A percentile compares a stretch with the other conserved stretches of the same genome.
These are phyloP conservation scores for Acanthosepion esculentum DNA, from an alignment of 2,888 invertebrate genomes.

Conservation along the genomic window DNA sequence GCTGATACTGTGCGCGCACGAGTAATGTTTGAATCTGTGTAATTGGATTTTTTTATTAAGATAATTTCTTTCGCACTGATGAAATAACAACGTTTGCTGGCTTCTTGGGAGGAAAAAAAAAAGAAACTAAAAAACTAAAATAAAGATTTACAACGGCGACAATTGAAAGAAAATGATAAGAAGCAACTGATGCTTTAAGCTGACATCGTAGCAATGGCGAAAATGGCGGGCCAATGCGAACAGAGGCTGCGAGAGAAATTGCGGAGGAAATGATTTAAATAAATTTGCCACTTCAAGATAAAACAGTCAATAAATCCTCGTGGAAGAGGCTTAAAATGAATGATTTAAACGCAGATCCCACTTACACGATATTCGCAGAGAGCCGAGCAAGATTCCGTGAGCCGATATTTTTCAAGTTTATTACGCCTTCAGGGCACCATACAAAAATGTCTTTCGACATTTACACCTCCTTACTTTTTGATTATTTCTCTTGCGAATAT, in stretches of 20 bases:
- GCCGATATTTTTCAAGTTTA: background rate
- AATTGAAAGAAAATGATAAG: background rate
- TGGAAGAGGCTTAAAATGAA: background rate
- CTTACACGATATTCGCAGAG: background rate
- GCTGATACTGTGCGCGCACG: background rate
- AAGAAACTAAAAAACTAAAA: background rate
- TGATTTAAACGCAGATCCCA: background rate
- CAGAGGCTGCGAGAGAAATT: background rate
- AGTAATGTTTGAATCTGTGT: background rate
- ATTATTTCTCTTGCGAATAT: no score
- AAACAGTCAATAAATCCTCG: background rate
- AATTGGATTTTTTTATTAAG: conserved; percentile 13
- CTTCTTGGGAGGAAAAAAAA: background rate
- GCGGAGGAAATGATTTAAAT: background rate
- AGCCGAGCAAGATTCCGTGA: background rate
- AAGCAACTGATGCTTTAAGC: background rate
- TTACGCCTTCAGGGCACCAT: no score
- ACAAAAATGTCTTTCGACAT: no score
- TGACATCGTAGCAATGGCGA: background rate
- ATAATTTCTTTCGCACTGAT: background rate
- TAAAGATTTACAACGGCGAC: background rate
- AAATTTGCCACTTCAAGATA: background rate
- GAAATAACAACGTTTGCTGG: background rate
- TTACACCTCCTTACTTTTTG: no score
- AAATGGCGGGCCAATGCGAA: background rate